Conservation (phyloP, 2,888 invertebrate species). For the Halocaridina rubra region DNA sequence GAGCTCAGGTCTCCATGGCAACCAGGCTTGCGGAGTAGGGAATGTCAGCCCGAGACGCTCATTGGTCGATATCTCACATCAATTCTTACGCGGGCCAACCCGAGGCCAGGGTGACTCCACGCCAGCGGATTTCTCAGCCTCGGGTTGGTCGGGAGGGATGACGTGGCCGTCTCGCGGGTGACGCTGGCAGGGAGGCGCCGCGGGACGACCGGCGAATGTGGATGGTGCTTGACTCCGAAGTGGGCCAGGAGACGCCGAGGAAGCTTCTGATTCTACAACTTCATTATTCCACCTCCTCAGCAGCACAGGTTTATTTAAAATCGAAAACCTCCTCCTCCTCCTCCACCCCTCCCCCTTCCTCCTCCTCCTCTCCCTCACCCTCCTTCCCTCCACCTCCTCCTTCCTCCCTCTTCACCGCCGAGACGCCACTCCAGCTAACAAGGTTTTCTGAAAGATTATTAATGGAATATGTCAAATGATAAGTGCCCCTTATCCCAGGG, state of each 20-base stretch:
- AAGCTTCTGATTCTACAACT: constrained; percentile 59
- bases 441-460: constrained; percentile 56
- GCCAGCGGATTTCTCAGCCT: not conserved
- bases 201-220: constrained; percentile 14
- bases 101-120: not conserved
- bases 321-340: constrained; percentile 45
- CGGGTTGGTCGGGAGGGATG: constrained; percentile 25
- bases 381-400: not conserved
- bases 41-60: constrained; percentile 15
- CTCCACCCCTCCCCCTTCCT: not conserved
- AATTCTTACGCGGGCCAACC: constrained; percentile 24
- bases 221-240: constrained; percentile 52
- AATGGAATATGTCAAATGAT: constrained; percentile 54
- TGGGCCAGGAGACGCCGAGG: constrained; percentile 51
- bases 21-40: constrained; percentile 44
- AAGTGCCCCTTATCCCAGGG: constrained; percentile 28
- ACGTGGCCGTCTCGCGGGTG: constrained; percentile 32
- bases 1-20: constrained; percentile 48
- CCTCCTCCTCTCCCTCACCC: constrained; percentile 1
- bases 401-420: constrained; percentile 31
- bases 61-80: constrained; percentile 27
- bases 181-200: constrained; percentile 15
- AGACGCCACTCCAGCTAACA: constrained; percentile 46
- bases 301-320: constrained; percentile 55
- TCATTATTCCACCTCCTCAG: constrained; percentile 56